These are phyloP conservation scores for Anaspis maculata DNA, from an alignment of 2,888 invertebrate genomes.

Conservation along the genomic window DNA sequence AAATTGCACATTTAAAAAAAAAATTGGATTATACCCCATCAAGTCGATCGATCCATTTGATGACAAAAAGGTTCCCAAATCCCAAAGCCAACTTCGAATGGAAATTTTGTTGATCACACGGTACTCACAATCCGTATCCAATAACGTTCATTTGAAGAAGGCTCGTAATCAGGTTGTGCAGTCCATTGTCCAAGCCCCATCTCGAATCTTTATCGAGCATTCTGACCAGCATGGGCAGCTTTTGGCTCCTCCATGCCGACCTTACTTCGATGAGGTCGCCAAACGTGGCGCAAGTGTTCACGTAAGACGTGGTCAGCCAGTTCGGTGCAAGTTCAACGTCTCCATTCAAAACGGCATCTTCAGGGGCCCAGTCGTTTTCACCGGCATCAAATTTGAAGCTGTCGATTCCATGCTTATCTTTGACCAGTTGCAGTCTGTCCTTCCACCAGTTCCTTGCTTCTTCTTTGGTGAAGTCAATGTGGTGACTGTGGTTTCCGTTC, in stretches of 20 bases:
- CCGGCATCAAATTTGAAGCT: constrained; percentile 79
- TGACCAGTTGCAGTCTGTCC: constrained; percentile 45
- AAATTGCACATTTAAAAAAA: no score
- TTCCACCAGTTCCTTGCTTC: constrained; percentile 55
- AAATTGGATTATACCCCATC: no score
- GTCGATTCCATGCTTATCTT: constrained; percentile 57
- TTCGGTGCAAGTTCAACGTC: constrained; percentile 50
- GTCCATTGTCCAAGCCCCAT: constrained; percentile 62
- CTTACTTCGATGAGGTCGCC: constrained; percentile 62
- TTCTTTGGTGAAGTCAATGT: constrained; percentile 67
- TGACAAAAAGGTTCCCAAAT: no score
- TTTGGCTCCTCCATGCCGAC: constrained; percentile 61
- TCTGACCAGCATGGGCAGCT: constrained; percentile 61
- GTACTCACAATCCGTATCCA: constrained; percentile 40
- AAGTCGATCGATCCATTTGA: no score
- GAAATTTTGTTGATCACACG: no score
- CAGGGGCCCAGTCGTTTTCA: constrained; percentile 61
- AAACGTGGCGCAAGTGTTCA: constrained; percentile 49
- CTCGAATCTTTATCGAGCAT: constrained; percentile 72
- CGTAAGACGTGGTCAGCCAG: constrained; percentile 49
- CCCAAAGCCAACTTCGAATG: constrained; percentile 1
- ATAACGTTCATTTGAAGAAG: constrained; percentile 52
- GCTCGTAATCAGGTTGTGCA: constrained; percentile 64
- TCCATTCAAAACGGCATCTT: constrained; percentile 41
- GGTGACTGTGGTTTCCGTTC: constrained; percentile 48